Evolutionary conservation across 2,888 invertebrate species (phyloP), one percentile per base, ranked within the genome.

Genomic region (Polydrusus cervinus): DNA sequence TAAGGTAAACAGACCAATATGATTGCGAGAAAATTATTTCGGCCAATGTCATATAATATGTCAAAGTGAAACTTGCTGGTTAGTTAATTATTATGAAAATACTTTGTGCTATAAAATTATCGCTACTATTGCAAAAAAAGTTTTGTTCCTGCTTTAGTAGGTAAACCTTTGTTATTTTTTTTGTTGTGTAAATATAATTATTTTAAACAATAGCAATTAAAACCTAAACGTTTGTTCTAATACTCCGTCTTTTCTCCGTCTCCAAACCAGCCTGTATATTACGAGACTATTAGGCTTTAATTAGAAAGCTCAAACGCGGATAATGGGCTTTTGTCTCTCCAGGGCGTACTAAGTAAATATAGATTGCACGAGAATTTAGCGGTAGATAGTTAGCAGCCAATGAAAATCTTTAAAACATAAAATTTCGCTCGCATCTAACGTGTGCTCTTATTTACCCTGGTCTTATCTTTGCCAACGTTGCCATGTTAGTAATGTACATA

Each of bases 291-390:
- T 60, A 60, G 18, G 38, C 38, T 60, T 60, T 38, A 60, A 60
- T 16, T 60, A 60, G 57, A 10, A 60, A 60, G 57, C 57, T 38
- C 16, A 60, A 60, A 60, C 14, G 38, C 38, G 57, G 57, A 60
- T 60, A 60, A 60, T 38, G 38, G 57, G 57, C 38, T 60, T 55
- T 60, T 60, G 57, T 60, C 57, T 60, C 57, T 60, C 38, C 38
- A 60, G 57, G 38, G 57, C 57, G 38, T 38, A 38, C 38, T 60
- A 18, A 60, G 57, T 60, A 60, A 60, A 60, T 60, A 60, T 38
- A 60, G 57, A 60, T 60, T 60, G 57, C 38, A 16, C n/a, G 10
- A 14, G 14, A 38, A 51, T 51, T 51, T 51, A 53, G 25, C 11
- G n/a, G 16, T 25, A 7, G 13, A 25, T 51, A 11, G 18, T 51